Evolutionary conservation across 2,113 vertebrate genomes (phyloP), one percentile per base, ranked within the genome.

Genomic region (Halichoeres trimaculatus): DNA sequence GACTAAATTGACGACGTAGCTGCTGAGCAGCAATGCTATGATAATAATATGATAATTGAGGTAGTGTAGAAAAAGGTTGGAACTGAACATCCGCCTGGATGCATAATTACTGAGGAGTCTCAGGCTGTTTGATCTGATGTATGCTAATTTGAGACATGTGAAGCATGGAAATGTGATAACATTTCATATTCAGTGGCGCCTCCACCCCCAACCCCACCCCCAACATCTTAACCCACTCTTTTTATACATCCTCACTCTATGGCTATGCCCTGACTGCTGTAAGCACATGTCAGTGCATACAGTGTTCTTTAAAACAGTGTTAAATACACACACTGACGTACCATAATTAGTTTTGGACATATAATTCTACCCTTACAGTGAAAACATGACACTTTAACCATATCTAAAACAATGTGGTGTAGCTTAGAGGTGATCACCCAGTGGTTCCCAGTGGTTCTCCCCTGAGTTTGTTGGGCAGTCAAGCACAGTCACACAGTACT

Each of bases 21-120:
- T 74, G 67, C 68, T 0, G 35, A 62, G 73, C 34, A 78, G 48
- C 50, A 53, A 47, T 52, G 51, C 84, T 76, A 83, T 85, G 85
- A 57, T 88, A 91, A 92, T 91, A 78, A 81, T 86, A 90, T 89
- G 90, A 85, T 89, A 91, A 91, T 88, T 83, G 81, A 83, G 13
- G 30, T 30, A 30, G 30, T 81, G 76, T 87, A 82, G 86, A 91
- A 88, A 51, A 52, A 70, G 78, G 76, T 76, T 88, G 84, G 88
- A 89, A 87, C 56, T 78, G 74, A 90, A 89, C 88, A 84, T 76
- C 85, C 50, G 77, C 54, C 79, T 79, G 65, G 65, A 61, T 59
- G 81, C 83, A 76, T 80, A 88, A 89, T 84, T 57, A 72, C 83
- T 41, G 63, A 81, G 79, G 63, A 85, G 83, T 85, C 79, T 64